Evolutionary conservation across 2,797 vertebrate genomes (phyloP), one percentile per base, ranked within the genome.

Genomic region (Philypnodon macrostomus): DNA sequence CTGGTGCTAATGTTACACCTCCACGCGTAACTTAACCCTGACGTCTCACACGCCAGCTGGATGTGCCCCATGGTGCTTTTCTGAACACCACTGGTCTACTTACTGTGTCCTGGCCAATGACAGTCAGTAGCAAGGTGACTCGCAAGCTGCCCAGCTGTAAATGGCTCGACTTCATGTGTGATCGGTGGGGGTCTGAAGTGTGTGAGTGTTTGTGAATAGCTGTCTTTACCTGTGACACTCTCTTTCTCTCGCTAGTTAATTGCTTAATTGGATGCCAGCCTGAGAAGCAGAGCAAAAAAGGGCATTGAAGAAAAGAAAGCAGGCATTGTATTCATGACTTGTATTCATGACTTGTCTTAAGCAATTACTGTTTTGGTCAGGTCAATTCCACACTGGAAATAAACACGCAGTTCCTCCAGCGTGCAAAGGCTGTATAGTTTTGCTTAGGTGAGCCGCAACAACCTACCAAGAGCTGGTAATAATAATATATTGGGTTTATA

Each of bases 41-140:
- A 75, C 74, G 67, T 59, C 62, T 64, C 49, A 36, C 70, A 55
- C 71, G 17, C 37, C 48, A 70, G 60, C 53, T 44, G 19, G 42
- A 44, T 58, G n/a, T n/a, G 65, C 77, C 79, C 63, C 27, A 56
- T 33, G 30, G 66, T 40, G 53, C 62, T 60, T 69, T 47, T 36
- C 36, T 48, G n/a, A 63, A 53, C 72, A 73, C 73, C 67, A 48
- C 58, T 16, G 56, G 69, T 60, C 58, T 41, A 67, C 67, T 77
- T 74, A 73, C 49, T 6, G 38, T 53, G 71, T 73, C 69, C 72
- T 46, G 61, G 62, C 5, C 40, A 73, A 69, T 73, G 70, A 63
- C 47, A 60, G 58, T 73, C 39, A 34, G 38, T 12, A 38, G 60
- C 66, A 80, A 83, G 81, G 75, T 81, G 78, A 80, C 78, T 73